Percentiles rank a stretch among this genome's conserved stretches.
Evolutionary conservation across 2,113 vertebrate genomes (phyloP).

Genomic region (Sprattus sprattus): DNA sequence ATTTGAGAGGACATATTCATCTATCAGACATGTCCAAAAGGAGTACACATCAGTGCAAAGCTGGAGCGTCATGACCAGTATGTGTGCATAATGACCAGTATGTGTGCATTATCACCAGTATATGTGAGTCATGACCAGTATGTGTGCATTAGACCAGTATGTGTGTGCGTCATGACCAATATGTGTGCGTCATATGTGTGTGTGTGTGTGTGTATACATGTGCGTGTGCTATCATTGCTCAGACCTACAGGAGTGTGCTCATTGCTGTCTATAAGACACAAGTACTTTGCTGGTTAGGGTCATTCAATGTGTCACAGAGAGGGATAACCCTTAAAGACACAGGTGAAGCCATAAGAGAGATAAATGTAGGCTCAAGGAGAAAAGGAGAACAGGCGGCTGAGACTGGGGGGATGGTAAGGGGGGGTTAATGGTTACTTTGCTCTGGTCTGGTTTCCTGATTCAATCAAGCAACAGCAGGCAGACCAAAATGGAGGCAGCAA

Average conservation of each 20-base stretch:
- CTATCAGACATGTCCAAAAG: not conserved
- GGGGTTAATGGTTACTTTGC: not conserved
- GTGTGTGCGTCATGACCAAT: too few relatives aligned
- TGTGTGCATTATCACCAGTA: too few relatives aligned
- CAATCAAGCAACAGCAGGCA: not conserved
- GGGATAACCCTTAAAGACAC: not conserved
- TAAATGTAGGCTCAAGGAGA: not conserved
- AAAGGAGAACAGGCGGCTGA: not conserved
- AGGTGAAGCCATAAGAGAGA: conserved; percentile 7
- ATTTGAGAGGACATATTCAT: not conserved
- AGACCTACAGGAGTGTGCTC: not conserved
- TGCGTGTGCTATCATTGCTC: not conserved
- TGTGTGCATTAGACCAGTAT: too few relatives aligned
- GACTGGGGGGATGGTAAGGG: not conserved
- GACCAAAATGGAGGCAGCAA: not conserved
- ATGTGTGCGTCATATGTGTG: not conserved
- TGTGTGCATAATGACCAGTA: too few relatives aligned
- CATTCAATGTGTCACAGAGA: not conserved
- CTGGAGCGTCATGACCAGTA: not conserved
- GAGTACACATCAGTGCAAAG: not conserved
- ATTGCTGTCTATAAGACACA: not conserved
- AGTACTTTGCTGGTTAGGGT: not conserved
- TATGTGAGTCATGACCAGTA: too few relatives aligned
- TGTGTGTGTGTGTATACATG: not conserved
- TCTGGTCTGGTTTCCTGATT: not conserved